phyloP scores from a whole-genome alignment of 2,888 invertebrate species.

The Macrosiphum euphorbiae region DNA sequence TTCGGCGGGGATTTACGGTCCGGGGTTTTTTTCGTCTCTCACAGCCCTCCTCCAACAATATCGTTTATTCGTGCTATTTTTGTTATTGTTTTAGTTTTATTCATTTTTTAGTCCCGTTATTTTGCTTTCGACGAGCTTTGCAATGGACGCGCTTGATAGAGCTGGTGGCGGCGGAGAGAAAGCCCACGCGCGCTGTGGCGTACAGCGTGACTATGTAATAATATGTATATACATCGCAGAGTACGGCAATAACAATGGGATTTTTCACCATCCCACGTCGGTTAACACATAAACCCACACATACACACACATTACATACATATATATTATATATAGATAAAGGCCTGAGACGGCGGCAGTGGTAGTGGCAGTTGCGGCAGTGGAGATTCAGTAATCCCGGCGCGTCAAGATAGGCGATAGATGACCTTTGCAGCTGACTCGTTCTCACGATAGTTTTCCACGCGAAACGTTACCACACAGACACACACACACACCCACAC shows the following conservation, averaged over 20 bases:
- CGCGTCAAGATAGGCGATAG: conserved; percentile 64
- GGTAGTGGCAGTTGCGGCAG: conserved; percentile 18
- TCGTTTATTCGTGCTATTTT: conserved; percentile 6
- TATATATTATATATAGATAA: conserved; percentile 27
- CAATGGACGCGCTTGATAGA: not conserved
- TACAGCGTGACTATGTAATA: not conserved
- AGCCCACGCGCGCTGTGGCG: not conserved
- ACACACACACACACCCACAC: not conserved
- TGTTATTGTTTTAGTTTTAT: conserved; percentile 11
- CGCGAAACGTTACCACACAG: conserved; percentile 56
- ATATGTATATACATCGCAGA: not conserved
- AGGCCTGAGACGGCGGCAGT: conserved; percentile 49
- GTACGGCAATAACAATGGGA: conserved; percentile 58
- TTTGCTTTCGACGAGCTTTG: not conserved
- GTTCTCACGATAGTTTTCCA: conserved; percentile 64
- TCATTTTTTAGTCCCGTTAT: not conserved
- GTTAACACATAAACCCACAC: not conserved
- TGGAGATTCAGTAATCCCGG: conserved; percentile 65
- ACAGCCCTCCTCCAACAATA: not conserved
- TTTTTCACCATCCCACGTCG: conserved; percentile 45
- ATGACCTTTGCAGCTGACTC: conserved; percentile 64
- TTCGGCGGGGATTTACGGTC: conserved; percentile 22
- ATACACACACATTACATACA: not conserved
- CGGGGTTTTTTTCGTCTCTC: not conserved
- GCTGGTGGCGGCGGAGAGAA: not conserved